Conservation (phyloP, 2,113 vertebrate species). For the Tetrao urogallus region DNA sequence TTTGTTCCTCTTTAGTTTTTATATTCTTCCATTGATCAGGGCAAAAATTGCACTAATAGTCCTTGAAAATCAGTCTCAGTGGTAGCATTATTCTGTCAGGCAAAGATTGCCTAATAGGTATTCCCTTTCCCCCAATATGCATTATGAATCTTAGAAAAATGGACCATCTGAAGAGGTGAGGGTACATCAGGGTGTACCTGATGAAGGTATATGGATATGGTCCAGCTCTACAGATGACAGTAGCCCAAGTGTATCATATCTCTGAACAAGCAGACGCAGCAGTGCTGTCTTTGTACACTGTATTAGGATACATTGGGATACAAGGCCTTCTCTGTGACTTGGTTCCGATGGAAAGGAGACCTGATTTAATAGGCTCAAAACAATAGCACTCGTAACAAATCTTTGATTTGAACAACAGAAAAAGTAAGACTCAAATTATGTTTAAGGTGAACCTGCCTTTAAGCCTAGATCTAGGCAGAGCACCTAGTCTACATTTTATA, state of each 20-base stretch:
- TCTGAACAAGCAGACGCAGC: not conserved
- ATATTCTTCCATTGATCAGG: not conserved
- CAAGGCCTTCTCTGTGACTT: not conserved
- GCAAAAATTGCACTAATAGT: not conserved
- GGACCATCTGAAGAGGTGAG: not conserved
- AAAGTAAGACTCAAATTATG: not conserved
- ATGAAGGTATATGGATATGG: not conserved
- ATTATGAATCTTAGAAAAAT: not conserved
- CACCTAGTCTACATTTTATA: not conserved
- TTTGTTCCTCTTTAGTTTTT: slow-evolving; percentile 13
- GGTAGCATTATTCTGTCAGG: not conserved
- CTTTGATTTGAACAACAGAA: not conserved
- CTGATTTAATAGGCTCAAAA: not conserved
- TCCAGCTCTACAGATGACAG: not conserved
- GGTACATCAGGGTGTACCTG: not conserved
- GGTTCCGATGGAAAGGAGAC: not conserved
- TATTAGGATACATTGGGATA: not conserved
- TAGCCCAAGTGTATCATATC: not conserved
- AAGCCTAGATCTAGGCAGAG: not conserved
- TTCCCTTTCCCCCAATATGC: not conserved
- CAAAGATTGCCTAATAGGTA: not conserved
- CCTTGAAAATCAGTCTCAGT: not conserved
- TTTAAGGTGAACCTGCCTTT: not conserved
- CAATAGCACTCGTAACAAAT: not conserved
- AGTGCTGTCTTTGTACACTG: not conserved